Base-by-base conservation (phyloP, 2,888 invertebrate species). In the Spilarctia lutea region DNA sequence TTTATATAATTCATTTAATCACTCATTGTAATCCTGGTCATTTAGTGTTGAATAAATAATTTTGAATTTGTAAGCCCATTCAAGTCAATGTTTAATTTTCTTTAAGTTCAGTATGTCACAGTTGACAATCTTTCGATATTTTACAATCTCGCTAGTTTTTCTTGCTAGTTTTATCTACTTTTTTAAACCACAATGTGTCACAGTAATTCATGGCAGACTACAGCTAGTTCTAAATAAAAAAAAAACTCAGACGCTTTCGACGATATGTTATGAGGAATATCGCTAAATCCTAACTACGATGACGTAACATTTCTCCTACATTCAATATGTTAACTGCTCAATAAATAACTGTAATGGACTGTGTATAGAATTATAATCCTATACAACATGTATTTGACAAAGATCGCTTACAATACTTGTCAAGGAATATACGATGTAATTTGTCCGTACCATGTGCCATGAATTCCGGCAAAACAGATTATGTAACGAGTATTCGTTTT, bases 311-410 rank as follows among this genome's bases (percentile, higher is more conserved):
- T 72, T 75, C 69, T 39, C 39, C 30, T 70, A 42, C 69, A 33
- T 35, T 35, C 48, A 45, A 74, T 70, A 76, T 69, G 74, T 76
- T 70, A 74, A 63, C 13, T 56, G 33, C 20, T 73, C 66, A 71
- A 71, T 79, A 75, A 76, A 79, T 77, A 76, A 72, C n/a, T 33
- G 24, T 65, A 75, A 39, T 71, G 56, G 68, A 71, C 60, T 63
- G 30, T 33, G 13, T 67, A 69, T 63, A 48, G 35, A 24, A 75
- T 75, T 78, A 72, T 79, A 74, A 70, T 73, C 65, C 67, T 74
- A 78, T 82, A 76, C 75, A 72, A 73, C 60, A 69, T 69, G 52
- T 78, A 76, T 79, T 60, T 78, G 83, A 78, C 72, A 76, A 77
- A 77, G 75, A 78, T 80, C 69, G 68, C 33, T 33, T 33, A 27